Percentiles rank a stretch among this genome's conserved stretches.
phyloP scores from a whole-genome alignment of 2,113 vertebrate species.

The Erythrolamprus reginae region DNA sequence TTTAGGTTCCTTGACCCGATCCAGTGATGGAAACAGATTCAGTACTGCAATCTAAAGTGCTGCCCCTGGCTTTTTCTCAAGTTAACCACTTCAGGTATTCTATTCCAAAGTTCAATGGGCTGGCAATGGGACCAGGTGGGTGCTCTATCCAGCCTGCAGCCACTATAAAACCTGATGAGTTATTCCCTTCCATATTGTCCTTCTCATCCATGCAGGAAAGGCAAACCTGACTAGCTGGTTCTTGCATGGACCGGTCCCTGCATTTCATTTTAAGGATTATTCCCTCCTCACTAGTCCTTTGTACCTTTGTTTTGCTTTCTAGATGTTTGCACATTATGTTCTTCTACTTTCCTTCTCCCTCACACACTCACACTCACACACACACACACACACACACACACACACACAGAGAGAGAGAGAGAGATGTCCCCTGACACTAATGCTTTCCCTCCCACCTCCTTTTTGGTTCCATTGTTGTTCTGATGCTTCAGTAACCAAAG shows the following conservation, averaged over 20 bases:
- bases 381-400: background rate
- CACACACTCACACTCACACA: background rate
- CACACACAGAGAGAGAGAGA: background rate
- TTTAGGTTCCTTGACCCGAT: background rate
- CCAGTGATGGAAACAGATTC: background rate
- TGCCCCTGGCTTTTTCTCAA: background rate
- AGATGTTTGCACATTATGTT: background rate
- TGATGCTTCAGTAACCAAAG: background rate
- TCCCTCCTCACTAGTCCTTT: background rate
- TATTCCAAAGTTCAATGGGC: background rate
- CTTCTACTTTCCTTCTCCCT: background rate
- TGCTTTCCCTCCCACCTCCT: accelerated
- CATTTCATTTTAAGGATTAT: background rate
- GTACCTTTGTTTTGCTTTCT: background rate
- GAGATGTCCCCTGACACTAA: background rate
- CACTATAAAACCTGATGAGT: background rate
- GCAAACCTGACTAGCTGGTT: background rate
- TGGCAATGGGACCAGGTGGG: background rate
- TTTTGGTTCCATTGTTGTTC: background rate
- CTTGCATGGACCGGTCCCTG: background rate
- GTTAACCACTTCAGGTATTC: background rate
- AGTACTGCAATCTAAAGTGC: background rate
- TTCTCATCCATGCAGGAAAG: background rate
- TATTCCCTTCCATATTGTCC: background rate
- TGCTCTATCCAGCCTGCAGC: background rate